These are phyloP conservation scores for Drosophila leonis DNA, from an alignment of 2,888 invertebrate genomes.

Conservation along the genomic window DNA sequence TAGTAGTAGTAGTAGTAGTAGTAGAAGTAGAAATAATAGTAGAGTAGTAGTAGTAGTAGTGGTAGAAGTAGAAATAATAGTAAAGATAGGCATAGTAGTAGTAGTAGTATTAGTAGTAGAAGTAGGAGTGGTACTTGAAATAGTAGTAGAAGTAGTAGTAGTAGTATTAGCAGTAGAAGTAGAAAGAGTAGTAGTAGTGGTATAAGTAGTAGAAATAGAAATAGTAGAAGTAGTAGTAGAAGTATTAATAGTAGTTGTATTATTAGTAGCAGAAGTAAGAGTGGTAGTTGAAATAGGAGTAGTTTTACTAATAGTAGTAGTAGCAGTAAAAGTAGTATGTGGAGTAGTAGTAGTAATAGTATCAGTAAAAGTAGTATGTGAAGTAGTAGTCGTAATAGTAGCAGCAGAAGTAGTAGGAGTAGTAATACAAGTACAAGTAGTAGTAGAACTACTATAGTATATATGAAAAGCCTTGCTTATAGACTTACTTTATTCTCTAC, in stretches of 20 bases:
- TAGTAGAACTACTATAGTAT: no score
- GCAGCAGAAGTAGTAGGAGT: no score
- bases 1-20: background rate
- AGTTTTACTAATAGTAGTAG: no score
- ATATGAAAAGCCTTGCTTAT: no score
- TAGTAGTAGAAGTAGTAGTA: background rate
- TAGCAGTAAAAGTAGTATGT: no score
- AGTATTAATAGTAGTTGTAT: background rate
- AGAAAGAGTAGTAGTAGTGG: background rate
- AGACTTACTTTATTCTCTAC: background rate
- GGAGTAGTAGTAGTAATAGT: no score
- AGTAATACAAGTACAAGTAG: no score
- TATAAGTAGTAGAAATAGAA: background rate
- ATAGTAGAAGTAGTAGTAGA: background rate
- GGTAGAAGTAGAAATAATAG: background rate
- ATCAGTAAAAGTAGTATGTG: no score
- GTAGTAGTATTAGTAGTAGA: background rate
- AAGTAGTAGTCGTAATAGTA: no score
- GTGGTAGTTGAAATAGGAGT: no score
- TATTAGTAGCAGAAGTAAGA: no score
- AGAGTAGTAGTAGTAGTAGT: background rate
- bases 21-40: background rate
- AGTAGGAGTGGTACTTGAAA: background rate
- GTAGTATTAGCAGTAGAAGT: background rate
- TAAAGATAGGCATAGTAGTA: background rate